Evolutionary conservation across 2,888 invertebrate genomes (phyloP), one percentile per base, ranked within the genome.

Genomic region (Craniophora ligustri): DNA sequence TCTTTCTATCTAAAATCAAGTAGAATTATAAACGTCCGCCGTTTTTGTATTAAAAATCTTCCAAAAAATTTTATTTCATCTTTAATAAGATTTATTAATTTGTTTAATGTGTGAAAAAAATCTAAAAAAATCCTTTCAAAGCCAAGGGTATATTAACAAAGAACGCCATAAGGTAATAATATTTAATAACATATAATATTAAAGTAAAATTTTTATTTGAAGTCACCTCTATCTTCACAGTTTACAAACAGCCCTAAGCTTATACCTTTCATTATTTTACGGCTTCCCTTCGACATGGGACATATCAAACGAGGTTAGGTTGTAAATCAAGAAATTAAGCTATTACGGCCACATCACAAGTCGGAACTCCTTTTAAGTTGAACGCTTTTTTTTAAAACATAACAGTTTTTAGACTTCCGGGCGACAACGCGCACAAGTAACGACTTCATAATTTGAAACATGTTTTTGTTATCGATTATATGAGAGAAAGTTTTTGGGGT

Each of bases 251-350:
- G 54, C 39, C 46, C 48, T 30, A 45, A 42, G 49, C 50, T 49
- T 16, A 36, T 39, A 50, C 54, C 61, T 67, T 72, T 55, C 49
- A 78, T 69, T 71, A 70, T 79, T 76, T 75, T 67, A 75, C 60
- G 31, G 75, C 75, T 79, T 76, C 78, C 76, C 67, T 69, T 70
- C 56, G 64, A 60, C 66, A 63, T 63, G 67, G 54, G 66, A 77
- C 72, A 69, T 72, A 75, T 73, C 69, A 77, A 73, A 75, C 65
- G 68, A 77, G 67, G 70, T 69, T 38, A 26, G 54, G 74, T 51
- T 60, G 75, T 87, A 86, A 88, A 87, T 87, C 83, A 86, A 75
- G 40, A 81, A 82, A 86, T 82, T 84, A 86, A 81, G 78, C 68
- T 77, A 72, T 72, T 66, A 69, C 65, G 59, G 75, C 82, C 82